Base-by-base conservation (phyloP, 2,888 invertebrate species). In the Empis stercorea region DNA sequence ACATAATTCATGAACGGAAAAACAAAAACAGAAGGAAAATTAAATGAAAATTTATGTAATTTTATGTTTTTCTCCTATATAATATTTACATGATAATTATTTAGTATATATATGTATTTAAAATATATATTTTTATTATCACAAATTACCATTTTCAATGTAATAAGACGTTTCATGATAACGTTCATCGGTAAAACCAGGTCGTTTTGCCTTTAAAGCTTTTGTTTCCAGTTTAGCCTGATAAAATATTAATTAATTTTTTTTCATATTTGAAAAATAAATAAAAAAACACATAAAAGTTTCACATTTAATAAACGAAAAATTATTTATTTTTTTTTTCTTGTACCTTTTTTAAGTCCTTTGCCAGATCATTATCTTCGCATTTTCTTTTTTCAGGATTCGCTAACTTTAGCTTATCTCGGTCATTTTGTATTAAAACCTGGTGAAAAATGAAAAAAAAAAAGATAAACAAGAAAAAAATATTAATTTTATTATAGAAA, bases 141-240 rank as follows among this genome's bases (percentile, higher is more conserved):
- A 53, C 50, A 55, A 71, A 80, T 80, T 70, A 91, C 93, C 89
- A 76, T 93, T 92, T 76, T 94, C 93, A 61, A 89, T 86, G 72
- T 91, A 93, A 72, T 93, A 94, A 47, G 91, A 89, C 16, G 93
- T 92, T 73, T 92, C 92, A 71, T 89, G 87, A 76, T 91, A 91
- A 58, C 89, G 78, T 67, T 91, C 89, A 71, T 91, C 89, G 34
- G 88, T 89, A 71, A 89, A 89, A 56, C 89, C 89, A 2, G 89
- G 91, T 68, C 91, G 78, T 71, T 88, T 89, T 49, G 89, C 89
- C 72, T 89, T 91, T 58, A 88, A 69, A 44, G 88, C 88, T 73
- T 89, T 91, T 59, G 89, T 88, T 75, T 91, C 89, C 66, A 89
- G 74, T 74, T 89, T 91, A 36, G 87, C 56, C 54, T 59, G 55